phyloP scores from a whole-genome alignment of 2,888 invertebrate genomes.

The Xanthorhoe spadicearia region DNA sequence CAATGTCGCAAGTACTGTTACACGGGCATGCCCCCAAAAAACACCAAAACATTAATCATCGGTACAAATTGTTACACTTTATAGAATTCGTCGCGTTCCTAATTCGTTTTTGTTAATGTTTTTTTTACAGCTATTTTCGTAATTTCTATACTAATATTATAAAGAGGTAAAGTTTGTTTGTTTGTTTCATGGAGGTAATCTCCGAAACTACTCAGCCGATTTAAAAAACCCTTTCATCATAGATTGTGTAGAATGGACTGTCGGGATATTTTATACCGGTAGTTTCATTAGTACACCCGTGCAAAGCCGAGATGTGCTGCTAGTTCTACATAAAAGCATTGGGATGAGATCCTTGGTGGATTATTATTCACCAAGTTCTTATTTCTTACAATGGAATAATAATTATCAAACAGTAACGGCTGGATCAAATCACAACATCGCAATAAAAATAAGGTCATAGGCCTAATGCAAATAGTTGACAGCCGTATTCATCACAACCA shows the following conservation, averaged over 20 bases:
- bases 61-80: conserved; percentile 46
- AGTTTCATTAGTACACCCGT: too few relatives aligned
- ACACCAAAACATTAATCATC: conserved; percentile 47
- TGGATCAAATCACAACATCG: background rate
- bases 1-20: conserved; percentile 47
- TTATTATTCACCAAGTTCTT: background rate
- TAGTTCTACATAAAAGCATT: background rate
- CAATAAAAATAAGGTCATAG: conserved; percentile 32
- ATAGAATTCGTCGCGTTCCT: conserved; percentile 36
- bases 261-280: too few relatives aligned
- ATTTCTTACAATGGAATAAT: too few relatives aligned
- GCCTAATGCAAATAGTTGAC: conserved; percentile 31
- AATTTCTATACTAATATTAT: too few relatives aligned
- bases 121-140: conserved; percentile 31
- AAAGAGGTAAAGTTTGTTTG: too few relatives aligned
- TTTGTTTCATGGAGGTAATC: too few relatives aligned
- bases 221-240: too few relatives aligned
- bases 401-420: too few relatives aligned
- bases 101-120: conserved; percentile 18
- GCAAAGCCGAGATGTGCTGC: too few relatives aligned
- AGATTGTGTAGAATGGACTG: too few relatives aligned
- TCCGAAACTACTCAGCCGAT: too few relatives aligned
- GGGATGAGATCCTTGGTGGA: conserved; percentile 16
- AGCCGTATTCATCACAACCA: conserved; percentile 34
- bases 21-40: conserved; percentile 52